Percentiles rank a stretch among this genome's conserved stretches.
Evolutionary conservation across 2,797 vertebrate species (phyloP).

Genomic region (Adelosebastes latens): DNA sequence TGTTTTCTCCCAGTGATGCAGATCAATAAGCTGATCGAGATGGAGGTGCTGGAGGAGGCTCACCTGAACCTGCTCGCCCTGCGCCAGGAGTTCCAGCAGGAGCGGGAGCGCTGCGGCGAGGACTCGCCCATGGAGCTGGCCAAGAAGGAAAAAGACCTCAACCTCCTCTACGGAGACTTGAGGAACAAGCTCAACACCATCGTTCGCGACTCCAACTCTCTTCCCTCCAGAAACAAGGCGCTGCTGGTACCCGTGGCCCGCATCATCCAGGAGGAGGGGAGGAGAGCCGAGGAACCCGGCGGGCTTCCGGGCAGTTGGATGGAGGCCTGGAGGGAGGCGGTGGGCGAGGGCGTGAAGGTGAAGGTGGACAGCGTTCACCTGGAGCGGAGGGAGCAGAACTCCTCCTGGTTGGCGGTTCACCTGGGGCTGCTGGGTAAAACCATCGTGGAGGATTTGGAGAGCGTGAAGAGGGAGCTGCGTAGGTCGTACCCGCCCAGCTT

Average conservation of each 20-base stretch:
- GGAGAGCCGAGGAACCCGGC: constrained; percentile 32
- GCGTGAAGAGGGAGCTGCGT: constrained; percentile 82
- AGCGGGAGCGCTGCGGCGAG: constrained; percentile 51
- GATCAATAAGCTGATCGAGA: constrained; percentile 89
- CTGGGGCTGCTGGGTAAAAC: constrained; percentile 81
- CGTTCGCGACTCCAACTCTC: constrained; percentile 81
- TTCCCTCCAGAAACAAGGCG: constrained; percentile 64
- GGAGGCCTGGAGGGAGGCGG: constrained; percentile 83
- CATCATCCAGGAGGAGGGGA: constrained; percentile 87
- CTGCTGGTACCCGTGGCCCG: constrained; percentile 75
- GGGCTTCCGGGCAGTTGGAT: constrained; percentile 84
- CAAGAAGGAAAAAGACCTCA: constrained; percentile 87
- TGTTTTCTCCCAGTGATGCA: constrained; percentile 83
- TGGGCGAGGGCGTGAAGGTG: constrained; percentile 76
- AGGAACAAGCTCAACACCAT: constrained; percentile 72
- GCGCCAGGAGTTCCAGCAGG: constrained; percentile 80
- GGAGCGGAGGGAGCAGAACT: constrained; percentile 52
- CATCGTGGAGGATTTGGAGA: constrained; percentile 83
- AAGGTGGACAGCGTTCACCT: constrained; percentile 74
- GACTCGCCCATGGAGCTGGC: constrained; percentile 71
- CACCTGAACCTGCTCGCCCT: constrained; percentile 84
- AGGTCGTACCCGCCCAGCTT: constrained; percentile 87
- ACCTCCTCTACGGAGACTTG: constrained; percentile 85
- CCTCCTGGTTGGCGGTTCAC: constrained; percentile 81
- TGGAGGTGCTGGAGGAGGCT: constrained; percentile 85